Base-by-base conservation (phyloP, 2,797 vertebrate species). In the Leptodactylus fallax region DNA sequence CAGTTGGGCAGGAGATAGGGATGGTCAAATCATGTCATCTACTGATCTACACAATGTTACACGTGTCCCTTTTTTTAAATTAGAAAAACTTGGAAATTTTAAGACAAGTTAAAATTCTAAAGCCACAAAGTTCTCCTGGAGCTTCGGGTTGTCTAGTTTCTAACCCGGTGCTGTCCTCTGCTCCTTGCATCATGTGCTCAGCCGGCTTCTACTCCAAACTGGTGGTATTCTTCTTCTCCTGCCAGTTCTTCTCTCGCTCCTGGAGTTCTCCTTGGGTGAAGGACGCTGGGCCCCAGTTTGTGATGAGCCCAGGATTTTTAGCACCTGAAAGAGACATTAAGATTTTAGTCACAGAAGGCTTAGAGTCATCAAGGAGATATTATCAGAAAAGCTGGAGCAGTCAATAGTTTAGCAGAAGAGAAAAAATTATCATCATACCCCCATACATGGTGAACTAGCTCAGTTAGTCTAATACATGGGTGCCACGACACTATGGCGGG, bases 281-380 rank as follows among this genome's bases (percentile, higher is more conserved):
- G 0, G 98, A 96, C 0, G 97, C 96, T 0, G 97, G 96, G 12
- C 98, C 98, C 98, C 98, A 99, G 93, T 99, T 97, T 60, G 97
- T 99, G 93, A 99, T 97, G 67, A 95, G 91, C 87, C 95, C 95
- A 74, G 95, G 95, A 23, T 95, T 96, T 92, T 97, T 98, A 16
- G 96, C 95, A 77, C 98, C 98, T 99, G 91, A 79, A 91, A 90
- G 51, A 92, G 1, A 69, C 21, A 61, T 27, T 7, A n/a, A 51
- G 6, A 11, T 11, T 55, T 72, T 19, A 51, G 63, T 11, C 10
- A n/a, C 1, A 53, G 7, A 17, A 71, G 6, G 58, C 8, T 21
- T 7, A 21, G 58, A 7, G 8, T 9, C 58, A 58, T 1, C 56
- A 5, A 58, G 56, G 56, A 16, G 7, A 9, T 13, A 11, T 0